phyloP scores from a whole-genome alignment of 2,113 vertebrate species.

The Alligator mississippiensis region DNA sequence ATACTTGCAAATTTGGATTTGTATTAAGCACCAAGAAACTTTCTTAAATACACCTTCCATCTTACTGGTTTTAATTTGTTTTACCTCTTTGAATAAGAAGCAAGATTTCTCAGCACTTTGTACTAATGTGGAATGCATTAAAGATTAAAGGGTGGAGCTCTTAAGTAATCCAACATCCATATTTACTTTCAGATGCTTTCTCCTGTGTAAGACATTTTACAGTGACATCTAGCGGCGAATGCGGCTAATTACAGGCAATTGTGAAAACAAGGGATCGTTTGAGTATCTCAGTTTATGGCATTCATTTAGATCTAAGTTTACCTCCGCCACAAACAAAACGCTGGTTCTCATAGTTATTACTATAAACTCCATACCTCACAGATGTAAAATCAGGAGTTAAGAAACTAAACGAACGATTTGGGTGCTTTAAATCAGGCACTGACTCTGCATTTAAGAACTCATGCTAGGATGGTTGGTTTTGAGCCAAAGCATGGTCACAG shows the following conservation, averaged over 20 bases:
- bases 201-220: background rate
- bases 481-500: background rate
- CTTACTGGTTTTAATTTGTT: background rate
- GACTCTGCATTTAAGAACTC: no score
- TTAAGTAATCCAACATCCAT: fast-evolving
- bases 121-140: fast-evolving
- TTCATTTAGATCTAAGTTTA: background rate
- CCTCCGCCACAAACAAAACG: background rate
- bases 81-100: background rate
- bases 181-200: background rate
- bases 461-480: background rate
- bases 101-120: background rate
- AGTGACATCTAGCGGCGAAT: slow-evolving; percentile 60
- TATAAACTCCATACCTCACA: background rate
- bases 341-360: background rate
- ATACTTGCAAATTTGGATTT: background rate
- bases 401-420: background rate
- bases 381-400: background rate
- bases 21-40: fast-evolving
- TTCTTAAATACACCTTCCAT: background rate
- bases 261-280: background rate
- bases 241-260: background rate
- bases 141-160: fast-evolving
- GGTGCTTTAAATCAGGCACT: background rate
- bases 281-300: fast-evolving